Evolutionary conservation across 2,888 invertebrate species (phyloP).

Genomic region (Conus canariensis): DNA sequence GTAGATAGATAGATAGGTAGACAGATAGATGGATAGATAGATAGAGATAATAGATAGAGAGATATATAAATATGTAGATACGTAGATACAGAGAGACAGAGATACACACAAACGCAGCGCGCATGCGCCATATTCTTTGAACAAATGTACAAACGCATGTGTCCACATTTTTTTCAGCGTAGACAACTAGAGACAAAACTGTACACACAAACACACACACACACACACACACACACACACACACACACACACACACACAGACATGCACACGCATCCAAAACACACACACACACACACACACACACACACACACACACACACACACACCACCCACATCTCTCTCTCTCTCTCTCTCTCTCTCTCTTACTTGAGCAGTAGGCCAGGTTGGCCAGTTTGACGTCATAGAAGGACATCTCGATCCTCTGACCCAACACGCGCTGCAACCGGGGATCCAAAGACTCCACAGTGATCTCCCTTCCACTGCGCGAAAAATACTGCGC

Average conservation of each 20-base stretch:
- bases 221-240: background rate
- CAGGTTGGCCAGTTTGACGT: constrained; percentile 74
- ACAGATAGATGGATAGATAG: background rate
- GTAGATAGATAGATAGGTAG: background rate
- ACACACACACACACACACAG: background rate
- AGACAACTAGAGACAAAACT: background rate
- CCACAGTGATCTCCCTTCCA: constrained; percentile 56
- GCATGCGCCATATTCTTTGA: too few relatives aligned
- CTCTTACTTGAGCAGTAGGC: constrained; percentile 74
- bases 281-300: background rate
- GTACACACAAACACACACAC: background rate
- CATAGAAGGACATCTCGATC: constrained; percentile 73
- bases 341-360: too few relatives aligned
- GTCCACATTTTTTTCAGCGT: background rate
- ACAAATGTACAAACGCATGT: background rate
- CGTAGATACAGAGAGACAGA: background rate
- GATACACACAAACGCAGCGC: background rate
- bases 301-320: constrained; percentile 4
- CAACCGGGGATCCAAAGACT: constrained; percentile 66
- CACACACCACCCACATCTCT: background rate
- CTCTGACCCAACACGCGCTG: constrained; percentile 74
- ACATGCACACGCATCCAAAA: background rate
- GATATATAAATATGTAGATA: too few relatives aligned
- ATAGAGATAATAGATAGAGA: too few relatives aligned
- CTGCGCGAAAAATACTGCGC: background rate